Evolutionary conservation across 2,888 invertebrate genomes (phyloP).

Genomic region (Rhagophthalmus giganteus): DNA sequence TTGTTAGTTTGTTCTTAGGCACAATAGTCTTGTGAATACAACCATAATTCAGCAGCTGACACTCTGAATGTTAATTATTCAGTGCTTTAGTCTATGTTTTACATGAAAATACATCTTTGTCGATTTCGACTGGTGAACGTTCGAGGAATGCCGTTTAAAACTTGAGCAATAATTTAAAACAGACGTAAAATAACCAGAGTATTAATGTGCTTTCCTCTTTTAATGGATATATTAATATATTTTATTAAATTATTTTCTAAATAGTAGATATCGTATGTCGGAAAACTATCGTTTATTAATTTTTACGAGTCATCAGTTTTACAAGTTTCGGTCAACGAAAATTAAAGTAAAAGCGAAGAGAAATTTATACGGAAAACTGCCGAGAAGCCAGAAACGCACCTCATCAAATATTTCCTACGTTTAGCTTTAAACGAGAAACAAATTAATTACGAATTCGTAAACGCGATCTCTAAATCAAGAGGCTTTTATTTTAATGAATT

Average conservation of each 20-base stretch:
- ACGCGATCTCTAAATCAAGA: constrained; percentile 18
- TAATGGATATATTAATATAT: constrained; percentile 15
- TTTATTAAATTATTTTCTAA: too few species aligned
- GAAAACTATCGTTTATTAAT: too few species aligned
- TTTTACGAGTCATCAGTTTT: too few species aligned
- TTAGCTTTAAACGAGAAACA: constrained; percentile 8
- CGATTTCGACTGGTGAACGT: constrained; percentile 15
- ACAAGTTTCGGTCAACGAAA: too few species aligned
- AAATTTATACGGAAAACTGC: background rate
- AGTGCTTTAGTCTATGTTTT: constrained; percentile 22
- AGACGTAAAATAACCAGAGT: constrained; percentile 2
- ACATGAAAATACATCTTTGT: constrained; percentile 27
- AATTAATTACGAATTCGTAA: constrained; percentile 23
- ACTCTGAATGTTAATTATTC: constrained; percentile 25
- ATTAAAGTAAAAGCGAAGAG: too few species aligned
- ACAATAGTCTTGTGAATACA: constrained; percentile 24
- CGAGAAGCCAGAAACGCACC: constrained; percentile 11
- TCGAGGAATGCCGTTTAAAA: constrained; percentile 16
- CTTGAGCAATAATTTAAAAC: constrained; percentile 6
- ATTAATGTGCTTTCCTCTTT: constrained; percentile 8
- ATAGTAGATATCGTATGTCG: too few species aligned
- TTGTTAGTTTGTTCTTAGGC: constrained; percentile 18
- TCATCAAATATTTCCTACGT: constrained; percentile 15
- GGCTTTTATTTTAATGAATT: constrained; percentile 20
- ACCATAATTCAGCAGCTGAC: constrained; percentile 24